Base-by-base conservation (phyloP, 2,888 invertebrate genomes). In the Pemphredon lugubris region DNA sequence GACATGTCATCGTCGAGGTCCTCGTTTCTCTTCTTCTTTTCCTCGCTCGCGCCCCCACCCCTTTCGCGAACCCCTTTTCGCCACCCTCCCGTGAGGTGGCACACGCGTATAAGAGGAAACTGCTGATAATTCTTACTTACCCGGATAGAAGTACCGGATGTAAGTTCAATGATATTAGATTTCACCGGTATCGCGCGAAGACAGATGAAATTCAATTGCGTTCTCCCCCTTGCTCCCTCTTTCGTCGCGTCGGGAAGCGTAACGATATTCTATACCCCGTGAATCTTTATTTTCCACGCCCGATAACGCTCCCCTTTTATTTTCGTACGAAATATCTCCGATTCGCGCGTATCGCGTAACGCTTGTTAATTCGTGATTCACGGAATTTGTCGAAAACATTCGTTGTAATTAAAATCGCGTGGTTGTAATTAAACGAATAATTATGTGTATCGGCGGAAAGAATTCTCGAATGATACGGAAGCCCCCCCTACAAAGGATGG, bases 1-100 rank as follows among this genome's bases (percentile, higher is more conserved):
- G 82, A 82, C 85, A 73, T 84, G 84, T 88, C 85, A 83, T 85
- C 83, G 76, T 77, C 80, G 73, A 70, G 77, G 66, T 81, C 72
- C 78, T 78, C 77, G 70, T 82, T 77, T 77, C 80, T 81, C 77
- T 72, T 67, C 53, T 40, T 44, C 47, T 60, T 65, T 57, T 54
- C 53, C 70, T n/a, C n/a, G n/a, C n/a, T n/a, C 63, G 58, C 44
- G 45, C 66, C 44, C 53, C 40, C 47, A 11, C 23, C 40, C 18
- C 30, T 21, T 18, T 16, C 50, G 26, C 32, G 44, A 37, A 18
- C 45, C 47, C 40, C 23, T 13, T 42, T 21, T 11, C 37, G 37
- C n/a, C 37, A 3, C 16, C 32, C 16, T 51, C 32, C 34, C 14
- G 37, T 45, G 13, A 14, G 48, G 39, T 30, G 55, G 42, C 40